phyloP scores from a whole-genome alignment of 2,113 vertebrate genomes.

The Oxyura jamaicensis region DNA sequence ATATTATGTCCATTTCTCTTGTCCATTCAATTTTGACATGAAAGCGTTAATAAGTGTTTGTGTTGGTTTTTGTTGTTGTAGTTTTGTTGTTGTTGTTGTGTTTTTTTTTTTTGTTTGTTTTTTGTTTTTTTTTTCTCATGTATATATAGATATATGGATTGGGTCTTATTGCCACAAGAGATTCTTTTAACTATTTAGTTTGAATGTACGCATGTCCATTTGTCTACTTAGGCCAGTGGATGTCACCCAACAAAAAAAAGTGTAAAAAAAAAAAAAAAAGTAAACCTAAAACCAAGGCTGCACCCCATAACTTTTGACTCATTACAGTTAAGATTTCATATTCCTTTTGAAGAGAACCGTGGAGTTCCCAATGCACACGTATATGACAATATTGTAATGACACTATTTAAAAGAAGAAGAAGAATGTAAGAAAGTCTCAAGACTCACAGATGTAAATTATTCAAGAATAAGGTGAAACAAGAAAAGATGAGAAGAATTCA shows the following conservation, averaged over 20 bases:
- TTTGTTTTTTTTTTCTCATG: neutral
- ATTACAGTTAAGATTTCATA: conserved; percentile 10
- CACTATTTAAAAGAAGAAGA: conserved; percentile 35
- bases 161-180: neutral
- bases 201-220: neutral
- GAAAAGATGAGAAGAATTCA: conserved; percentile 52
- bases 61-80: neutral
- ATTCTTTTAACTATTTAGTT: neutral
- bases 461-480: conserved; percentile 54
- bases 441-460: conserved; percentile 55
- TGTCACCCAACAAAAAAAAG: neutral
- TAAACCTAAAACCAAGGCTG: neutral
- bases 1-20: neutral
- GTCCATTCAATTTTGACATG: neutral
- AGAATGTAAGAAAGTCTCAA: neutral
- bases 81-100: no score
- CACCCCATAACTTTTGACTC: neutral
- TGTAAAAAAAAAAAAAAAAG: no score
- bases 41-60: neutral
- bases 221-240: neutral
- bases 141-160: neutral
- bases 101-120: neutral
- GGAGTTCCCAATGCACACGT: neutral
- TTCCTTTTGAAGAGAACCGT: conserved; percentile 27
- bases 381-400: conserved; percentile 43